phyloP scores from a whole-genome alignment of 2,113 vertebrate genomes.

The Anhinga anhinga region DNA sequence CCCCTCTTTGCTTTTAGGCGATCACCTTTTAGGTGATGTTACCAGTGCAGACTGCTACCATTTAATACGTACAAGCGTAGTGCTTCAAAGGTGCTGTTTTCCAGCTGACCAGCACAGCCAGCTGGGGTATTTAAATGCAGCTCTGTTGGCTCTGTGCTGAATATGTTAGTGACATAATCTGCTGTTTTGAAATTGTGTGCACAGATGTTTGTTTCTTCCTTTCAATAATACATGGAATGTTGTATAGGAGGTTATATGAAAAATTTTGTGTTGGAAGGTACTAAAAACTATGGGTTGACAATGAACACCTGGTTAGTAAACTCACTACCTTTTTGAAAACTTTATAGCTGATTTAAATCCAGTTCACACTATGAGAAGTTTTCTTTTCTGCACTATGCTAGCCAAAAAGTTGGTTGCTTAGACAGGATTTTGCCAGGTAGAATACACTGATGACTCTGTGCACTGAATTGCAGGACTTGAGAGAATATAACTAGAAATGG shows the following conservation, averaged over 20 bases:
- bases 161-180: neutral
- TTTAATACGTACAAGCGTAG: neutral
- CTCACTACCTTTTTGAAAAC: neutral
- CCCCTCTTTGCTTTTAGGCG: neutral
- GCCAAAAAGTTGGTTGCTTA: neutral
- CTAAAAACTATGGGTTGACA: neutral
- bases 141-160: neutral
- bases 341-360: neutral
- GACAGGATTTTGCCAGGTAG: neutral
- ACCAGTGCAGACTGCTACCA: neutral
- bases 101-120: neutral
- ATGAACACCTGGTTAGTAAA: neutral
- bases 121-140: neutral
- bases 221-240: neutral
- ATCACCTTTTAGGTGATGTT: neutral
- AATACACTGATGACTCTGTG: neutral
- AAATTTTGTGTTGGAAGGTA: neutral
- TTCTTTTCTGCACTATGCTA: neutral
- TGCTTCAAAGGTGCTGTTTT: neutral
- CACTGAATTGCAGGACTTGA: neutral
- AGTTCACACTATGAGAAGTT: neutral
- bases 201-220: conserved; percentile 15
- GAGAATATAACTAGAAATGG: neutral
- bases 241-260: neutral
- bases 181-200: neutral